Base-by-base conservation (phyloP, 2,888 invertebrate genomes). In the Eupithecia centaureata region DNA sequence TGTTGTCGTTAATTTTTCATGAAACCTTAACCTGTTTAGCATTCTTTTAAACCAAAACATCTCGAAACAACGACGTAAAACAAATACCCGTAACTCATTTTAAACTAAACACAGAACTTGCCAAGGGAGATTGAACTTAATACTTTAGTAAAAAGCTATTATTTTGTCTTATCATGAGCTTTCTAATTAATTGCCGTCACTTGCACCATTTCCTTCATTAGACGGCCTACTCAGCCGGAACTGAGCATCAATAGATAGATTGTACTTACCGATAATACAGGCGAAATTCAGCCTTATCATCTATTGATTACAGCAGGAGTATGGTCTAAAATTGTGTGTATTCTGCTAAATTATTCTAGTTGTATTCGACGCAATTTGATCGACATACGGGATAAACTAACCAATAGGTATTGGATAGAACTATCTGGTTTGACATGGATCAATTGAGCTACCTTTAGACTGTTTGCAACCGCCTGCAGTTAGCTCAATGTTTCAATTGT, bases 141-240 rank as follows among this genome's bases (percentile, higher is more conserved):
- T 22, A 12, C 10, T 22, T 4, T 22, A 47, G 47, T 47, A 12
- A 4, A 22, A 4, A 47, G 47, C 47, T 47, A 22, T 47, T 47
- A 27, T 62, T 69, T 33, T 59, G 52, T 28, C 28, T 33, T 18
- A 67, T 67, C 65, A 62, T 63, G 54, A 63, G 18, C 59, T 18
- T 47, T 58, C 22, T 52, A 60, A 69, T 68, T 71, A 71, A 72
- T 72, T 70, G 64, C 33, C 64, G 60, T 69, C 62, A 61, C 28
- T 59, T 54, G 65, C 35, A 42, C 59, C 62, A 63, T 63, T 65
- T 72, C 60, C 68, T 65, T 74, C 70, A 70, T 73, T 73, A 71
- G 54, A 66, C 62, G 61, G 54, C 12, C 58, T 66, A 58, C 56
- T 72, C 70, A 70, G 54, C 61, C 59, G 68, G 68, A 71, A 74